Evolutionary conservation across 2,797 vertebrate genomes (phyloP), one percentile per base, ranked within the genome.

Genomic region (Heliangelus exortis): DNA sequence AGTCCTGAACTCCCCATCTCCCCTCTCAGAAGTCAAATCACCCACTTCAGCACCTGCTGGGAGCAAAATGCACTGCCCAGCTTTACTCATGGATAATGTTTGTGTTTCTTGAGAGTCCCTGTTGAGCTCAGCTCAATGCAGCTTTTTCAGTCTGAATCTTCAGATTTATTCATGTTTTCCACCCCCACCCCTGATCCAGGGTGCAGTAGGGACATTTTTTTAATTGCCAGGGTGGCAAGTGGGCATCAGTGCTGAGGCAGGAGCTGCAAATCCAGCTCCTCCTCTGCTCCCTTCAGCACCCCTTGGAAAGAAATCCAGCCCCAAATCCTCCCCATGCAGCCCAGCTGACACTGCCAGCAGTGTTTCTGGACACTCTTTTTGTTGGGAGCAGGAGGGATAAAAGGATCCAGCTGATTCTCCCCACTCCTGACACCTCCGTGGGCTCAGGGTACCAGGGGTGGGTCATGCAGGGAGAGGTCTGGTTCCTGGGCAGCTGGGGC

Each of bases 371-470:
- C 6, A 6, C 4, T 1, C 2, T 1, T 48, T 73, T 63, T 4
- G 16, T 22, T 7, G 1, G 1, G 25, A 9, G 5, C 2, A 1
- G 7, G 3, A 2, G 12, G 48, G 16, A 62, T 23, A 73, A 62
- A 7, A 10, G 9, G 11, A 2, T 54, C 48, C 43, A 66, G 23
- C 53, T 61, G 34, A 53, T n/a, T 80, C 13, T 8, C 9, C 17
- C 26, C 1, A 18, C 51, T 53, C 51, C 53, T 29, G 18, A 8
- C 31, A 45, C n/a, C 0, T 1, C 55, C 0, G 1, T 26, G 59
- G 41, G 28, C 51, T 84, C 13, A 12, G 58, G 36, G 29, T 50
- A 51, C 6, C 8, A 3, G 0, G 1, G 1, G 57, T 15, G 48
- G 29, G 18, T 71, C 4, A 2, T 57, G 53, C 53, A 61, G 51